Evolutionary conservation across 2,113 vertebrate genomes (phyloP).

Genomic region (Stictonetta naevosa): DNA sequence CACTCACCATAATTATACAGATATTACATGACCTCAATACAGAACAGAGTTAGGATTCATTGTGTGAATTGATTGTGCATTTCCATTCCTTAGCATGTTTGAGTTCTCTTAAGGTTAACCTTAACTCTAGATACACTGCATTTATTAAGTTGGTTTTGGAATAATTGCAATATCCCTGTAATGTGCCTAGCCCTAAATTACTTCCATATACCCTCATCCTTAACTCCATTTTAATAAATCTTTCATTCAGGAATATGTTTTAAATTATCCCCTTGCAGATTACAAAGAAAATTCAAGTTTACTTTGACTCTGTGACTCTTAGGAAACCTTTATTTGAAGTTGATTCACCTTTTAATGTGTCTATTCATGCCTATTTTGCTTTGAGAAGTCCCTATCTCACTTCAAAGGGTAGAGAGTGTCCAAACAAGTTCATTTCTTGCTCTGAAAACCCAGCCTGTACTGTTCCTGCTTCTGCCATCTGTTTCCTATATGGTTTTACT

Average conservation of each 20-base stretch:
- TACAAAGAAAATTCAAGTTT: not conserved
- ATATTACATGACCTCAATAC: not conserved
- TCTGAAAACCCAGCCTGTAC: not conserved
- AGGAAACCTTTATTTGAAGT: not conserved
- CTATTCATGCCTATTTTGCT: not conserved
- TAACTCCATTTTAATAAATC: constrained; percentile 5
- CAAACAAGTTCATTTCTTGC: not conserved
- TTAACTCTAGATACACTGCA: not conserved
- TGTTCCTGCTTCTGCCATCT: not conserved
- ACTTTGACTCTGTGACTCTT: not conserved
- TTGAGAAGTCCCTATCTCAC: not conserved
- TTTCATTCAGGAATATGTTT: not conserved
- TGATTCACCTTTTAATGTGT: not conserved
- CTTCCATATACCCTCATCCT: constrained; percentile 3
- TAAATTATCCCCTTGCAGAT: not conserved
- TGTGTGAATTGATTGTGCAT: not conserved
- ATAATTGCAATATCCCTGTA: not conserved
- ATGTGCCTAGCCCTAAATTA: not conserved
- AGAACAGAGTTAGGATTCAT: not conserved
- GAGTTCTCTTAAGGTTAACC: constrained; percentile 28
- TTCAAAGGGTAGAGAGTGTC: not conserved
- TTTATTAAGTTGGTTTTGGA: constrained; percentile 21
- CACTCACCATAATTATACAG: not conserved
- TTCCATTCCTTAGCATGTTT: constrained; percentile 1
- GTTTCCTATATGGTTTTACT: not conserved